These are phyloP conservation scores for Troides oblongomaculatus DNA, from an alignment of 2,888 invertebrate species.

Conservation along the genomic window DNA sequence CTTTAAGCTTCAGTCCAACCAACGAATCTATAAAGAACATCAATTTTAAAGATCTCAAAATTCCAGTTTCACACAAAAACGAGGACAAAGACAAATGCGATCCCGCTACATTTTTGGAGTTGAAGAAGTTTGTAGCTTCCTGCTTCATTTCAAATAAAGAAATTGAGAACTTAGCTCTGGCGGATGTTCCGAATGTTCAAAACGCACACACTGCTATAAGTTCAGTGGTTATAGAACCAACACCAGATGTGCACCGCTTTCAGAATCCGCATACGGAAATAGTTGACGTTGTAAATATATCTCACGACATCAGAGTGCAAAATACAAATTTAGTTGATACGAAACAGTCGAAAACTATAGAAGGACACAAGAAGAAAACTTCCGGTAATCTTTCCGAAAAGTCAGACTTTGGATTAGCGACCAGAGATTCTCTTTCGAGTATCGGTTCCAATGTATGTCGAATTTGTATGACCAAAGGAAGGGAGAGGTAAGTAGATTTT, in stretches of 20 bases:
- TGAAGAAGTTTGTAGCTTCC: slow-evolving; percentile 66
- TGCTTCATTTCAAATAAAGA: slow-evolving; percentile 64
- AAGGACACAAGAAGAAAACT: slow-evolving; percentile 56
- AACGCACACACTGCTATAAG: slow-evolving; percentile 43
- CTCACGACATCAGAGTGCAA: slow-evolving; percentile 34
- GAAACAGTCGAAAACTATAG: slow-evolving; percentile 48
- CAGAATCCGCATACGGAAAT: slow-evolving; percentile 34
- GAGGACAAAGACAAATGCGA: slow-evolving; percentile 42
- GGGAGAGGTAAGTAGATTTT: slow-evolving; percentile 57
- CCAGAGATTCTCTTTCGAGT: slow-evolving; percentile 71
- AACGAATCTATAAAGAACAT: slow-evolving; percentile 42
- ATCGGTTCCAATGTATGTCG: slow-evolving; percentile 82
- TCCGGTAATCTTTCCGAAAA: slow-evolving; percentile 57
- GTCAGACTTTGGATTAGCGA: slow-evolving; percentile 56
- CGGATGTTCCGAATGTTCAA: slow-evolving; percentile 47
- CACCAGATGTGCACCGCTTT: slow-evolving; percentile 43
- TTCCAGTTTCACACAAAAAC: slow-evolving; percentile 46
- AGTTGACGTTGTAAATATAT: slow-evolving; percentile 55
- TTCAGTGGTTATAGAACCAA: slow-evolving; percentile 38
- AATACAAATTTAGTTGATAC: slow-evolving; percentile 39
- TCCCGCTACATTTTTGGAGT: slow-evolving; percentile 52
- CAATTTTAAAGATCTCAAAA: slow-evolving; percentile 53
- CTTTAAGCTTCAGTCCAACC: slow-evolving; percentile 53
- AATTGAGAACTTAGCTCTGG: slow-evolving; percentile 36
- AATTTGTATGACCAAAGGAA: slow-evolving; percentile 81